A percentile compares a stretch with the other conserved stretches of the same genome.
These are phyloP conservation scores for Xanthia icteritia DNA, from an alignment of 2,888 invertebrate species.

Conservation along the genomic window DNA sequence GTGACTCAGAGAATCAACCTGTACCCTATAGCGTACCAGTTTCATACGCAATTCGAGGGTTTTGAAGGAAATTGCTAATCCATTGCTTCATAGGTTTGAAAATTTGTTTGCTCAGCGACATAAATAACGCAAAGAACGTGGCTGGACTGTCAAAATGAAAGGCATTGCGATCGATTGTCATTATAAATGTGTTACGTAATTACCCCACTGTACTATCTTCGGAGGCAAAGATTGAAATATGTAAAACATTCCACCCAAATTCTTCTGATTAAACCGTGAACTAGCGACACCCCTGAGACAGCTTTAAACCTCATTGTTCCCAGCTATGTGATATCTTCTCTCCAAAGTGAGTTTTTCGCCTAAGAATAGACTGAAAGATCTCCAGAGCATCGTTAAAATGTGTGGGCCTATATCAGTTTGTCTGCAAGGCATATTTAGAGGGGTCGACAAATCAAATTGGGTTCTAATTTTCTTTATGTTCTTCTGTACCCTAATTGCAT, in stretches of 20 bases:
- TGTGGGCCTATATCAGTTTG: background rate
- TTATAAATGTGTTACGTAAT: no score
- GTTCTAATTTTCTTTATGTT: background rate
- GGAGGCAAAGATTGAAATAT: conserved; percentile 19
- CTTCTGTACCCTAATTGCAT: background rate
- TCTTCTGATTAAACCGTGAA: conserved; percentile 38
- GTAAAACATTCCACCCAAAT: conserved; percentile 7
- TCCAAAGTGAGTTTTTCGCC: conserved; percentile 9
- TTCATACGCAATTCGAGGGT: no score
- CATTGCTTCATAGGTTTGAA: no score
- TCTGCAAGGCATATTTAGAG: conserved; percentile 12
- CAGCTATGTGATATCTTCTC: conserved; percentile 20
- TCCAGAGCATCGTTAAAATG: conserved; percentile 19
- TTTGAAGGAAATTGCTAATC: no score
- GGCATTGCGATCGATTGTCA: no score
- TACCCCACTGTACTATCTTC: no score
- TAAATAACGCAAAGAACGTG: no score
- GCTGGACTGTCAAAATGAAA: no score
- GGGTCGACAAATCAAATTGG: background rate
- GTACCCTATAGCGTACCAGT: no score
- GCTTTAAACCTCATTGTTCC: conserved; percentile 11
- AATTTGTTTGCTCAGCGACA: no score
- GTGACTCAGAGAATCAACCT: no score
- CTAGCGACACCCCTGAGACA: conserved; percentile 7
- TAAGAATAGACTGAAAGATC: conserved; percentile 13